These are phyloP conservation scores for Acronicta alni DNA, from an alignment of 2,888 invertebrate species.

Conservation along the genomic window DNA sequence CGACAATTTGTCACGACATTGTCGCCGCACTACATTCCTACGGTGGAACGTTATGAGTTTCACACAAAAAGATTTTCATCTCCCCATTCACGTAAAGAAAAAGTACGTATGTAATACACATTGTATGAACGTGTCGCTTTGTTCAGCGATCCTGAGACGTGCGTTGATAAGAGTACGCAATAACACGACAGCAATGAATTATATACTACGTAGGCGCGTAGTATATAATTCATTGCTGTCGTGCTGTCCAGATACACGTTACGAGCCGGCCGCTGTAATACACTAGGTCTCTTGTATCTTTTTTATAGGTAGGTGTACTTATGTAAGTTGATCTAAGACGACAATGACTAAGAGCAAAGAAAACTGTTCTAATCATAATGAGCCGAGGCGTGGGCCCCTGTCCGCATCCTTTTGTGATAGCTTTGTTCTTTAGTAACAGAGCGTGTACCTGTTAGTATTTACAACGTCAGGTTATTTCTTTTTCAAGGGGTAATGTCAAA, in stretches of 20 bases:
- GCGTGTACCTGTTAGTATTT: background rate
- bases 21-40: conserved; percentile 23
- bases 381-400: too few relatives aligned
- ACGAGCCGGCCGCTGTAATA: background rate
- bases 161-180: conserved; percentile 16
- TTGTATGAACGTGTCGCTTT: conserved; percentile 16
- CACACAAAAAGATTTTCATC: conserved; percentile 41
- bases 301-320: background rate
- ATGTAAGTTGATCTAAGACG: too few relatives aligned
- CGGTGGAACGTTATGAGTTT: conserved; percentile 37
- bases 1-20: conserved; percentile 18
- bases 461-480: background rate
- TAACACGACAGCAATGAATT: conserved; percentile 32
- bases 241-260: background rate
- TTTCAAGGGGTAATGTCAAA: background rate
- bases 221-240: too few relatives aligned
- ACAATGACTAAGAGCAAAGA: too few relatives aligned
- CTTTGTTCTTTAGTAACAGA: too few relatives aligned
- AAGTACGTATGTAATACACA: conserved; percentile 19
- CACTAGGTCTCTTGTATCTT: background rate
- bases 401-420: too few relatives aligned
- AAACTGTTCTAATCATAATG: too few relatives aligned
- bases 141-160: conserved; percentile 6
- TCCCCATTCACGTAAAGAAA: conserved; percentile 25
- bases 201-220: too few relatives aligned